Percentiles rank a stretch among this genome's conserved stretches.
Conservation (phyloP, 2,797 vertebrate species). For the Echiichthys vipera region DNA sequence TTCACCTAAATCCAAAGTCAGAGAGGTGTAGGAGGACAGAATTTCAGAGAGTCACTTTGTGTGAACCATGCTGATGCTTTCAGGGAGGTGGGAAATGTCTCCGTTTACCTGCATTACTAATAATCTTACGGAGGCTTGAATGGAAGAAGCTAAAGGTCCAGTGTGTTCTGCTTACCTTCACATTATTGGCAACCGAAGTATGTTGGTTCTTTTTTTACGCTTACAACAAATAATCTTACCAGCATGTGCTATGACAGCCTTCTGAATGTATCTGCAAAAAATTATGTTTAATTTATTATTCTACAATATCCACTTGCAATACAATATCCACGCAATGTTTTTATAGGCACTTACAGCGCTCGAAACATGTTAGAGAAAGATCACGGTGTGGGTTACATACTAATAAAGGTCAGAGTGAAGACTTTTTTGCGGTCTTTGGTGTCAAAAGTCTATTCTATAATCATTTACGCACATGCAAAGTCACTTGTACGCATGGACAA, state of each 20-base stretch:
- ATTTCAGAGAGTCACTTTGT: background rate
- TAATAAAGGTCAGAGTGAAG: background rate
- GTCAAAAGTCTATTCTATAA: background rate
- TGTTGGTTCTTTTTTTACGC: background rate
- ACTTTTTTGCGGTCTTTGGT: background rate
- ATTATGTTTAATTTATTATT: background rate
- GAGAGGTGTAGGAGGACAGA: background rate
- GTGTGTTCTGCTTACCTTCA: background rate
- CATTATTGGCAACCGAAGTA: background rate
- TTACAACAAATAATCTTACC: background rate
- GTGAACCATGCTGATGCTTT: background rate
- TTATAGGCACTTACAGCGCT: background rate
- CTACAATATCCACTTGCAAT: background rate
- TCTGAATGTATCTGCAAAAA: background rate
- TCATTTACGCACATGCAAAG: slow-evolving; percentile 13
- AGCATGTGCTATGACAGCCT: background rate
- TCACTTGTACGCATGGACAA: background rate
- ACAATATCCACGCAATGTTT: background rate
- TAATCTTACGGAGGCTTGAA: background rate
- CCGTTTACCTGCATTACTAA: background rate
- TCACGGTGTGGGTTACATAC: background rate
- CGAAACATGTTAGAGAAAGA: background rate
- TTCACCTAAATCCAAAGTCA: background rate
- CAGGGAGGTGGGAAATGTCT: background rate
- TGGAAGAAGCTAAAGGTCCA: background rate